These are phyloP conservation scores for Plusia festucae DNA, from an alignment of 2,888 invertebrate genomes.

Conservation along the genomic window DNA sequence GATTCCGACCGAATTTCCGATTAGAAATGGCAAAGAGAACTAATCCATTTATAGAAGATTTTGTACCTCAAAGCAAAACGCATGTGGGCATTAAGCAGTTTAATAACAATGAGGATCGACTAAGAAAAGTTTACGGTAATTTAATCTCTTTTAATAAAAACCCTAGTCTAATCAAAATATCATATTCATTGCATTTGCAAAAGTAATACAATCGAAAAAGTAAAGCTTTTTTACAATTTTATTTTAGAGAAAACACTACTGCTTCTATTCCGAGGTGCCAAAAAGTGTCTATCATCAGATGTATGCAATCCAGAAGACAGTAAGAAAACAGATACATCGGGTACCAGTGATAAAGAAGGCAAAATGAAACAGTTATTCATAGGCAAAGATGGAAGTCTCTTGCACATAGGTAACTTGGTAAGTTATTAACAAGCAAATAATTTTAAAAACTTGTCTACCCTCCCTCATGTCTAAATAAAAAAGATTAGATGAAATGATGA, in stretches of 20 bases:
- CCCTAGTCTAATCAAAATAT: background rate
- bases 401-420: constrained; percentile 74
- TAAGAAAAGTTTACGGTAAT: constrained; percentile 83
- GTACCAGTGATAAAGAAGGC: constrained; percentile 64
- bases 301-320: constrained; percentile 36
- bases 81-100: constrained; percentile 81
- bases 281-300: constrained; percentile 62
- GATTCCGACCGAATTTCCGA: too few relatives aligned
- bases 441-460: background rate
- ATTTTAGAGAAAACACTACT: constrained; percentile 78
- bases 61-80: constrained; percentile 82
- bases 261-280: constrained; percentile 79
- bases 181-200: background rate
- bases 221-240: background rate
- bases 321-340: background rate
- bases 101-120: constrained; percentile 80
- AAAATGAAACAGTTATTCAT: constrained; percentile 81
- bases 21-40: constrained; percentile 83
- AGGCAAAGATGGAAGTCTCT: constrained; percentile 76
- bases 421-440: constrained; percentile 6
- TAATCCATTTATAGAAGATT: constrained; percentile 82
- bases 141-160: too few relatives aligned
- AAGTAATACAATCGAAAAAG: background rate
- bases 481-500: too few relatives aligned
- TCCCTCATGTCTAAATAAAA: too few relatives aligned